phyloP scores from a whole-genome alignment of 2,113 vertebrate genomes.

The Scalopus aquaticus region DNA sequence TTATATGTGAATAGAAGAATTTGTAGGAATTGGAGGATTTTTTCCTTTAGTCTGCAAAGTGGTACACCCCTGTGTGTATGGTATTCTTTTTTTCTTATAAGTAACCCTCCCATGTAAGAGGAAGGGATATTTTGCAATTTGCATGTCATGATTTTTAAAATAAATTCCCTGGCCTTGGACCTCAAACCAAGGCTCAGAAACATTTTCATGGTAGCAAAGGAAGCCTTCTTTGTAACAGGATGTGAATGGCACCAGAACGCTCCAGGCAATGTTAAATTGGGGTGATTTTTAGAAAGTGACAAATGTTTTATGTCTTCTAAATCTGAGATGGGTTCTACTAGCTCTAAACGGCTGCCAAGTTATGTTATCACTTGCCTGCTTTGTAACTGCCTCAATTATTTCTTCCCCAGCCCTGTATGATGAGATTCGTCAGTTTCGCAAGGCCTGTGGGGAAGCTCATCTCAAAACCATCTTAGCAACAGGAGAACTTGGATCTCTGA shows the following conservation, averaged over 20 bases:
- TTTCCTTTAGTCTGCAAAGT: constrained; percentile 6
- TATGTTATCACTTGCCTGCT: constrained; percentile 58
- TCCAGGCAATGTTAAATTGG: constrained; percentile 66
- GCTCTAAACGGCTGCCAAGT: constrained; percentile 51
- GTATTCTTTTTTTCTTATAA: constrained; percentile 1
- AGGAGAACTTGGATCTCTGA: constrained; percentile 94
- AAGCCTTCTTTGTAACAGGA: constrained; percentile 11
- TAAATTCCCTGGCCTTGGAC: constrained; percentile 13
- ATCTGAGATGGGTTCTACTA: constrained; percentile 51
- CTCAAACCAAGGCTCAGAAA: background rate
- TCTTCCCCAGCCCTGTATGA: constrained; percentile 90
- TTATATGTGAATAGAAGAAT: constrained; percentile 19
- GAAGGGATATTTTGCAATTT: constrained; percentile 55
- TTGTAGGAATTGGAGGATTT: background rate
- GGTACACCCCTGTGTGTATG: background rate
- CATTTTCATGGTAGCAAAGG: background rate
- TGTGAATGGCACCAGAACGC: constrained; percentile 43
- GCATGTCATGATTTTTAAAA: constrained; percentile 37
- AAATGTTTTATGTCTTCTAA: constrained; percentile 70
- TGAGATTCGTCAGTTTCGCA: constrained; percentile 92
- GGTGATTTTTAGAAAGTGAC: constrained; percentile 69
- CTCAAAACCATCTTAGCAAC: constrained; percentile 97
- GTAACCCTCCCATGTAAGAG: background rate
- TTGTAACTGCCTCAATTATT: constrained; percentile 65
- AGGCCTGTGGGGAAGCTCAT: constrained; percentile 94